phyloP scores from a whole-genome alignment of 2,797 vertebrate genomes.

The Stomatorhinus walkeri region DNA sequence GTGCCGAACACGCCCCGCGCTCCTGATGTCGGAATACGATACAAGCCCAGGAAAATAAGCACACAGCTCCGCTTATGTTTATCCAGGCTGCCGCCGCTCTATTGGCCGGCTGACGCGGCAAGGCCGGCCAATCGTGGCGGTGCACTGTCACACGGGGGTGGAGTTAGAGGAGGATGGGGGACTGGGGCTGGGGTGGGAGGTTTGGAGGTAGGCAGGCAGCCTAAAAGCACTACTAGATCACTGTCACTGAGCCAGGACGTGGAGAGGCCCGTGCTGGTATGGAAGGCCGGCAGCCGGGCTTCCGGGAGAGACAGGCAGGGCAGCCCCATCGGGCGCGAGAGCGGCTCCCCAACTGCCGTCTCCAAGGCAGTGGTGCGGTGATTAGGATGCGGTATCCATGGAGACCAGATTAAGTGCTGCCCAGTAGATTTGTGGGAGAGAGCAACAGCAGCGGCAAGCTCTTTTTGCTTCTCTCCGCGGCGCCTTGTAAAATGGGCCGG shows the following conservation, averaged over 20 bases:
- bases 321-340: conserved; percentile 31
- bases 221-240: conserved; percentile 35
- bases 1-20: conserved; percentile 42
- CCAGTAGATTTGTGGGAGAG: conserved; percentile 73
- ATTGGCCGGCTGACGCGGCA: conserved; percentile 72
- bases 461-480: conserved; percentile 40
- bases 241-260: conserved; percentile 37
- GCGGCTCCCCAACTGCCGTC: conserved; percentile 48
- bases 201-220: conserved; percentile 38
- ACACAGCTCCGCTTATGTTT: conserved; percentile 85
- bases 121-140: conserved; percentile 71
- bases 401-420: conserved; percentile 90
- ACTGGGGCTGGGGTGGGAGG: conserved; percentile 29
- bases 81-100: conserved; percentile 64
- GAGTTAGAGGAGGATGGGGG: conserved; percentile 7
- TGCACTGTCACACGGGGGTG: conserved; percentile 59
- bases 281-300: conserved; percentile 33
- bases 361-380: conserved; percentile 63
- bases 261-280: conserved; percentile 43
- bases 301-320: conserved; percentile 35
- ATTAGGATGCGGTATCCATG: conserved; percentile 92
- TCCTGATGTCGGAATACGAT: conserved; percentile 48
- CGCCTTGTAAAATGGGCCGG: conserved; percentile 20
- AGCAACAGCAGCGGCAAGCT: conserved; percentile 55
- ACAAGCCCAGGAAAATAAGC: conserved; percentile 61